Evolutionary conservation across 2,888 invertebrate species (phyloP), one percentile per base, ranked within the genome.

Genomic region (Furcula furcula): DNA sequence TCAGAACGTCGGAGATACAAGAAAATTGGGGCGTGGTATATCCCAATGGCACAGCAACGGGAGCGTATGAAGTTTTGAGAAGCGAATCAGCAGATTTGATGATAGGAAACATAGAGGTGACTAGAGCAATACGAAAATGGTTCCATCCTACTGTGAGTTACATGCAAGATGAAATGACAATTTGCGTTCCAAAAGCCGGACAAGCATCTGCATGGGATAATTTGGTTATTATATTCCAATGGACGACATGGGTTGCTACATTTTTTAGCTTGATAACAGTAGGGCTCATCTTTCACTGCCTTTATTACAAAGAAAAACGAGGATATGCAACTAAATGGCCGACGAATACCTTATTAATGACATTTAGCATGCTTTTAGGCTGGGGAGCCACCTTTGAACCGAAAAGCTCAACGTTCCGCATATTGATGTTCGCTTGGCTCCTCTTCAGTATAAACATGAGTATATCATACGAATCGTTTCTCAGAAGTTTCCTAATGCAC

Each of bases 401-500:
- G 3, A 82, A 71, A 60, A 77, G 72, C 32, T 62, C 70, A 2
- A 73, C 81, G 22, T 89, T 89, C 45, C 73, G 89, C 41, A 79
- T 88, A 31, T 49, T 89, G 44, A 71, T 89, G 50, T 80, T 88
- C 31, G 61, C 69, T 47, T 89, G 89, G 89, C 74, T 89, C 12
- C 77, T 76, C 59, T 89, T 88, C 61, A 83, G 87, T 47, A 69
- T 88, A 59, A 89, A 86, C 72, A 79, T 89, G 75, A 76, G 77
- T 42, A 87, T 89, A 55, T 81, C 85, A 25, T 89, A 89, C 65
- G 87, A 83, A 65, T 88, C 89, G 50, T 85, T 88, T 59, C 76
- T 89, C 38, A 76, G 89, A 65, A 87, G 76, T 64, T 89, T 87
- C 66, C 59, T 89, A 72, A 88, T 89, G 80, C 86, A 89, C 49